These are phyloP conservation scores for Plutomurus gul DNA, from an alignment of 1,140 invertebrate genomes.

Conservation along the genomic window DNA sequence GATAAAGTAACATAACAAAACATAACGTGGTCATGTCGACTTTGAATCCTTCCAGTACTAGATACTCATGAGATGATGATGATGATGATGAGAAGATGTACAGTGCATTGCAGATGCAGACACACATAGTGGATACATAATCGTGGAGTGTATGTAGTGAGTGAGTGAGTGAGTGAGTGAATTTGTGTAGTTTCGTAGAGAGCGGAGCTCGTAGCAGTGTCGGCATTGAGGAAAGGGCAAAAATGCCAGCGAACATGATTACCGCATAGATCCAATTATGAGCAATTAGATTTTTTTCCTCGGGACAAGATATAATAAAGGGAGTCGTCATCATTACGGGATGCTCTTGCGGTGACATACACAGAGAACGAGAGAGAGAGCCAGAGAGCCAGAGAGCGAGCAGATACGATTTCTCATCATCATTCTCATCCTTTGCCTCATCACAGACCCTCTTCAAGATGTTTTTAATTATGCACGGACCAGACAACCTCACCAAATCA, in stretches of 20 bases:
- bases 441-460: conserved; percentile 48
- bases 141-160: background rate
- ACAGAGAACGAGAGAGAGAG: background rate
- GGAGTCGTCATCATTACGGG: conserved; percentile 40
- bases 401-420: conserved; percentile 45
- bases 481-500: conserved; percentile 46
- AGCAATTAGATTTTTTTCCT: conserved; percentile 54
- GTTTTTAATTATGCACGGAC: conserved; percentile 55
- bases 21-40: conserved; percentile 33
- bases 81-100: conserved; percentile 4
- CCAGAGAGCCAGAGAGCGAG: background rate
- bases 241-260: conserved; percentile 53
- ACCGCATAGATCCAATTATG: conserved; percentile 54
- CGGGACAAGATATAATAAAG: conserved; percentile 45
- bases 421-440: conserved; percentile 34
- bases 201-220: conserved; percentile 32
- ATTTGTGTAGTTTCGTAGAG: no score
- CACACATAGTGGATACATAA: background rate
- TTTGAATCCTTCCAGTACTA: background rate
- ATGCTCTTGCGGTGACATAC: conserved; percentile 33
- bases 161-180: background rate
- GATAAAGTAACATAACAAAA: conserved; percentile 5
- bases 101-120: background rate
- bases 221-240: conserved; percentile 52
- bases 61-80: background rate